Conservation (phyloP, 2,797 vertebrate species). For the Gymnopithys bicolor region DNA sequence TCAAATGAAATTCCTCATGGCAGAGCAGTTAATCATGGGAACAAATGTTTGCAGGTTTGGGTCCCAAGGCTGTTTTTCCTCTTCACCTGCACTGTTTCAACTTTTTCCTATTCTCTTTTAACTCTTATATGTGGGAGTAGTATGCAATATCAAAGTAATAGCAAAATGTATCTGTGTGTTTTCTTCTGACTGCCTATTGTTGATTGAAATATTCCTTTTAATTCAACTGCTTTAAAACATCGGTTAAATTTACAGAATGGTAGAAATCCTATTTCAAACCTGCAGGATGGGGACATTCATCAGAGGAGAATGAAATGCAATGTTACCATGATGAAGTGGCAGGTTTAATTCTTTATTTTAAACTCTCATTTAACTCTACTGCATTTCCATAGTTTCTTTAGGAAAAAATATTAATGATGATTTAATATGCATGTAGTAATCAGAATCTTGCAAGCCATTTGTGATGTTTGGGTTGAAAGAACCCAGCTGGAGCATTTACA, state of each 20-base stretch:
- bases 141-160: not conserved
- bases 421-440: constrained; percentile 43
- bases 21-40: constrained; percentile 45
- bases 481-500: constrained; percentile 39
- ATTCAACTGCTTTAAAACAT: not conserved
- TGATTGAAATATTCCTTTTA: not conserved
- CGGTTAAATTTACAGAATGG: not conserved
- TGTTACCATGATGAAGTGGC: not conserved
- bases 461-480: constrained; percentile 7
- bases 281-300: not conserved
- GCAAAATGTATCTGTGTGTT: not conserved
- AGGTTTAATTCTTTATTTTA: constrained; percentile 5
- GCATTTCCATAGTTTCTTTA: not conserved
- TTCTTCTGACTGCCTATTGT: not conserved
- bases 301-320: not conserved
- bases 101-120: not conserved
- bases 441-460: constrained; percentile 12
- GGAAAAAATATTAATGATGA: constrained; percentile 32
- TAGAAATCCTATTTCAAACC: not conserved
- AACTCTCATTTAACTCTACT: not conserved
- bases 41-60: constrained; percentile 34
- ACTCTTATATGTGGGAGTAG: not conserved
- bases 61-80: constrained; percentile 13
- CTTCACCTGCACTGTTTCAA: not conserved
- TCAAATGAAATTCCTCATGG: constrained; percentile 12